Evolutionary conservation across 1,140 invertebrate genomes (phyloP).

Genomic region (Agrypnia vestita): DNA sequence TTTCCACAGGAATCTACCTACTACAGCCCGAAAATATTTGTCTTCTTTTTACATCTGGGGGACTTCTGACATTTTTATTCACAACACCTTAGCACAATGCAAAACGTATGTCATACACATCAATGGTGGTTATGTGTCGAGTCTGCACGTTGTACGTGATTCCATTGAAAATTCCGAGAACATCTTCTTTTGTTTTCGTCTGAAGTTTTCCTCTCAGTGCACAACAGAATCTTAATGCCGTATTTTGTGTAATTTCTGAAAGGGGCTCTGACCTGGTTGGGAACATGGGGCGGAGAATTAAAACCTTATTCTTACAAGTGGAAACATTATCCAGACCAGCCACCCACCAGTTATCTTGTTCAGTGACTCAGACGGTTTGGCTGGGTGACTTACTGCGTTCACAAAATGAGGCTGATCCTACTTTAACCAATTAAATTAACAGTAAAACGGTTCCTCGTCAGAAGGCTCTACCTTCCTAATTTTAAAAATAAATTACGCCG

Average conservation of each 20-base stretch:
- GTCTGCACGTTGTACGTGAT: no score
- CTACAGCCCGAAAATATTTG: no score
- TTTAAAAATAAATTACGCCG: not conserved
- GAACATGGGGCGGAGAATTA: not conserved
- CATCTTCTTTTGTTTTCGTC: no score
- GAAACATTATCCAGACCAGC: not conserved
- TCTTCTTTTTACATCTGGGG: no score
- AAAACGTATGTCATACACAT: no score
- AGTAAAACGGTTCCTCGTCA: not conserved
- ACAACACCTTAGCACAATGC: no score
- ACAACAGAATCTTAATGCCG: no score
- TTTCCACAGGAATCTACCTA: no score
- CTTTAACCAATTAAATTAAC: not conserved
- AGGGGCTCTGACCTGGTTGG: not conserved
- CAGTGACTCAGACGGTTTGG: constrained; percentile 35
- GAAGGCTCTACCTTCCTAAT: not conserved
- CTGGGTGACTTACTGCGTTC: constrained; percentile 16
- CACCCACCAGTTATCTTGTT: constrained; percentile 23
- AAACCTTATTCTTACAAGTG: not conserved
- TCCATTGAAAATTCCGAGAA: no score
- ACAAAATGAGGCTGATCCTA: constrained; percentile 27
- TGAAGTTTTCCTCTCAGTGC: no score
- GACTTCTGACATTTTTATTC: no score
- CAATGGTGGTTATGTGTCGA: no score
- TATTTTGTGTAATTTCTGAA: not conserved